A percentile compares a stretch with the other conserved stretches of the same genome.
phyloP scores from a whole-genome alignment of 1,140 invertebrate species.

The Drosophila nikananu region DNA sequence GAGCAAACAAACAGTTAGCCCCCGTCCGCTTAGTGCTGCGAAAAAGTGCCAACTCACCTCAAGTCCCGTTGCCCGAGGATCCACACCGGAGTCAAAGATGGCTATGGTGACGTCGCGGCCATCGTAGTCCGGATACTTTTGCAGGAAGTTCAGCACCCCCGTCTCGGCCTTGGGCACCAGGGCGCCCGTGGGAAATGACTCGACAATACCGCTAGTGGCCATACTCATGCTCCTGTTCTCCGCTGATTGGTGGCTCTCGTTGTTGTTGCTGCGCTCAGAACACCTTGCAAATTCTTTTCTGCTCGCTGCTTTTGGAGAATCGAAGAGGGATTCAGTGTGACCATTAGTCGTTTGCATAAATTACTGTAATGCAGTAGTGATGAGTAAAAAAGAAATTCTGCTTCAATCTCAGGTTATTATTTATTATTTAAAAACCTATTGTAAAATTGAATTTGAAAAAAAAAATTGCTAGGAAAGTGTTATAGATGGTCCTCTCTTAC shows the following conservation, averaged over 20 bases:
- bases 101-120: slow-evolving; percentile 96
- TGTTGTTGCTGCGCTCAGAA: slow-evolving; percentile 29
- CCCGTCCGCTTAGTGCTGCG: neutral
- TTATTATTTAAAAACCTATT: no score
- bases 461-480: no score
- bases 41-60: slow-evolving; percentile 89
- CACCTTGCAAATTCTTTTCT: slow-evolving; percentile 35
- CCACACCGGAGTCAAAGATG: slow-evolving; percentile 98
- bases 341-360: slow-evolving; percentile 15
- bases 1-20: slow-evolving; percentile 2
- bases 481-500: no score
- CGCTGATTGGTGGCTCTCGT: slow-evolving; percentile 15
- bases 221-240: slow-evolving; percentile 55
- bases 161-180: slow-evolving; percentile 98
- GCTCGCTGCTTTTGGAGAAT: slow-evolving; percentile 26
- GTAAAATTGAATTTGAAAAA: no score
- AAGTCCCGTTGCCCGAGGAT: slow-evolving; percentile 97
- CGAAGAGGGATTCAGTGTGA: slow-evolving; percentile 12
- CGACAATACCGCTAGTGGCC: slow-evolving; percentile 87
- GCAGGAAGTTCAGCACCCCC: slow-evolving; percentile 94
- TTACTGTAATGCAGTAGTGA: neutral
- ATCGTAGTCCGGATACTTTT: slow-evolving; percentile 97
- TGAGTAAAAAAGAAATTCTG: neutral
- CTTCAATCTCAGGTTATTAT: neutral
- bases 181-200: slow-evolving; percentile 92